A percentile compares a stretch with the other conserved stretches of the same genome.
Conservation (phyloP, 2,113 vertebrate genomes). For the Pardalotus punctatus region DNA sequence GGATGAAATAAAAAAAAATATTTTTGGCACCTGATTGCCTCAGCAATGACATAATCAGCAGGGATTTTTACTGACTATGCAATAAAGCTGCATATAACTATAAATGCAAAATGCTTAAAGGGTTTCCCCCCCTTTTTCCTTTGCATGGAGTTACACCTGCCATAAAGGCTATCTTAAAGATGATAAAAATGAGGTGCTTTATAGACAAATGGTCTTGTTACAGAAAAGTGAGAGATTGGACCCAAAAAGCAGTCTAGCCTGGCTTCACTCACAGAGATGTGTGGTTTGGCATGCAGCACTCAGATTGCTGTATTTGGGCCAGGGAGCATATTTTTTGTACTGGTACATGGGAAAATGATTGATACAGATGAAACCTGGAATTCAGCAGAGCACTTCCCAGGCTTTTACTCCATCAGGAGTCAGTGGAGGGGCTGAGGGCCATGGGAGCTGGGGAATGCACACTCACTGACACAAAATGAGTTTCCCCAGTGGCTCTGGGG, state of each 20-base stretch:
- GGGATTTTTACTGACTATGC: constrained; percentile 68
- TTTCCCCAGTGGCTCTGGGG: neutral
- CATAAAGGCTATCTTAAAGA: neutral
- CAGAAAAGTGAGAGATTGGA: neutral
- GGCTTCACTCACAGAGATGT: neutral
- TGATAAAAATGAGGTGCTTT: neutral
- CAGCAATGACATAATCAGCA: constrained; percentile 68
- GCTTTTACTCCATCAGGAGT: neutral
- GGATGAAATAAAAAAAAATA: constrained; percentile 34
- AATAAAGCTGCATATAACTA: constrained; percentile 39
- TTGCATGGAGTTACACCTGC: neutral
- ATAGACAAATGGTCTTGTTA: neutral
- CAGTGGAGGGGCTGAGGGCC: neutral
- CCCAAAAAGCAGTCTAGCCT: neutral
- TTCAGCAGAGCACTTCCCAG: neutral
- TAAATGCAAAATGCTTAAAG: constrained; percentile 42
- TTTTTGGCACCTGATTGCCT: constrained; percentile 59
- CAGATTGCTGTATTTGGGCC: constrained; percentile 8
- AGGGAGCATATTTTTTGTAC: neutral
- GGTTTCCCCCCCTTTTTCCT: neutral
- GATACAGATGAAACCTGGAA: neutral
- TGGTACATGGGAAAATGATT: neutral
- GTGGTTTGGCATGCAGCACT: neutral
- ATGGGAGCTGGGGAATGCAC: neutral
- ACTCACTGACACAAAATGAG: neutral